Conservation (phyloP, 1,140 invertebrate genomes). For the Pseudomyrmex gracilis region DNA sequence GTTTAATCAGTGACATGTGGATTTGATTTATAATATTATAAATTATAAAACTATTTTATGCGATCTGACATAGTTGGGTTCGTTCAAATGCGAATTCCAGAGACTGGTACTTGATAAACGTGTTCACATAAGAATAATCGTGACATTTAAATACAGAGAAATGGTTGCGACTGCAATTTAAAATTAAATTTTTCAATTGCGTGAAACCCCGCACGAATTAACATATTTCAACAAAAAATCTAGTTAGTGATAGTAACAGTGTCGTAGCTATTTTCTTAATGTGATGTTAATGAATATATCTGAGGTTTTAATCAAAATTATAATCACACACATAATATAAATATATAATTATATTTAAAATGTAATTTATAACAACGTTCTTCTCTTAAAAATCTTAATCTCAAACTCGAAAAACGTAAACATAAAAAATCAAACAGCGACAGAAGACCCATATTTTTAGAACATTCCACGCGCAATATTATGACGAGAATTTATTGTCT, state of each 20-base stretch:
- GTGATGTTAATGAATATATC: not conserved
- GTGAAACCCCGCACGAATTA: conserved; percentile 11
- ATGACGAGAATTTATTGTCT: not conserved
- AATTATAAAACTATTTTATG: no score
- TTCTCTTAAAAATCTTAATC: not conserved
- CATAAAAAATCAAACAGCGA: no score
- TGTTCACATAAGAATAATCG: not conserved
- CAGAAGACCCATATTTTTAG: not conserved
- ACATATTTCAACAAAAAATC: conserved; percentile 12
- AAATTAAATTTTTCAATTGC: not conserved
- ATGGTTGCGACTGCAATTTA: not conserved
- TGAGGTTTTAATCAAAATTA: not conserved
- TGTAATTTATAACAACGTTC: not conserved
- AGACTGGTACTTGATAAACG: not conserved
- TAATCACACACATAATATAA: not conserved
- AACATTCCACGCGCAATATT: not conserved
- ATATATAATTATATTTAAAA: not conserved
- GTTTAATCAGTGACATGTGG: not conserved
- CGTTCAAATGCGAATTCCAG: not conserved
- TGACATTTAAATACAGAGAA: not conserved
- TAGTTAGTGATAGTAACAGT: not conserved
- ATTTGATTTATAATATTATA: no score
- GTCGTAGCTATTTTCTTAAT: not conserved
- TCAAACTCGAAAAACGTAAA: not conserved
- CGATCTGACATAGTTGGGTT: not conserved